These are phyloP conservation scores for Schlechtendalia chinensis DNA, from an alignment of 1,140 invertebrate species.

Conservation along the genomic window DNA sequence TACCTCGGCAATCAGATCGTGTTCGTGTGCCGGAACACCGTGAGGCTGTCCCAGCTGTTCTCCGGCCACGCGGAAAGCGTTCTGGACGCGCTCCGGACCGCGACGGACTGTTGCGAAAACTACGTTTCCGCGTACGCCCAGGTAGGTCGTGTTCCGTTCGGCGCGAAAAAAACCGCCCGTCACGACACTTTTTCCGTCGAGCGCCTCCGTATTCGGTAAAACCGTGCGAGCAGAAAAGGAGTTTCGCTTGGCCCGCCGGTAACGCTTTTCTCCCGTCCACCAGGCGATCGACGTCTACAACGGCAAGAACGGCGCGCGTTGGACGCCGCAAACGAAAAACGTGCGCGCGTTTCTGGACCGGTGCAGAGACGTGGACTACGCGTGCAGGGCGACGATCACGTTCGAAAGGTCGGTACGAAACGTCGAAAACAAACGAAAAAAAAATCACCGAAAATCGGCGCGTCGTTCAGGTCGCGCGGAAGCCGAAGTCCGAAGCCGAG, in stretches of 20 bases:
- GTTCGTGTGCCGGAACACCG: conserved; percentile 20
- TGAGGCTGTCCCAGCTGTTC: conserved; percentile 15
- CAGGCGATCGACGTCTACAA: conserved; percentile 36
- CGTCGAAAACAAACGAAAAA: too few relatives aligned
- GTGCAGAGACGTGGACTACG: conserved; percentile 29
- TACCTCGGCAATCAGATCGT: conserved; percentile 41
- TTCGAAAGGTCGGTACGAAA: conserved; percentile 29
- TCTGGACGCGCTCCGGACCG: not conserved
- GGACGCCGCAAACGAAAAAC: conserved; percentile 4
- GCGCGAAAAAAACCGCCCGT: too few relatives aligned
- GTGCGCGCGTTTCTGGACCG: conserved; percentile 38
- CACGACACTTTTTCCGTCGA: too few relatives aligned
- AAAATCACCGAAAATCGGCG: too few relatives aligned
- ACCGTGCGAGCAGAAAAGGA: too few relatives aligned
- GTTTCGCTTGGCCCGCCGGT: too few relatives aligned
- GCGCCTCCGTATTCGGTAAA: too few relatives aligned
- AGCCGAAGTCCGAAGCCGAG: conserved; percentile 10
- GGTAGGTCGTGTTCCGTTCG: too few relatives aligned
- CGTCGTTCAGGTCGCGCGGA: conserved; percentile 2
- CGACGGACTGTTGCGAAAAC: conserved; percentile 34
- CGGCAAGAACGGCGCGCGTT: not conserved
- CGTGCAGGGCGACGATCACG: conserved; percentile 7
- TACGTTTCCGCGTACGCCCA: conserved; percentile 6
- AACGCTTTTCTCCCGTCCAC: not conserved
- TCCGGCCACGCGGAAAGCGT: not conserved